Percentiles rank a stretch among this genome's conserved stretches.
Conservation (phyloP, 2,113 vertebrate genomes). For the Rana temporaria region DNA sequence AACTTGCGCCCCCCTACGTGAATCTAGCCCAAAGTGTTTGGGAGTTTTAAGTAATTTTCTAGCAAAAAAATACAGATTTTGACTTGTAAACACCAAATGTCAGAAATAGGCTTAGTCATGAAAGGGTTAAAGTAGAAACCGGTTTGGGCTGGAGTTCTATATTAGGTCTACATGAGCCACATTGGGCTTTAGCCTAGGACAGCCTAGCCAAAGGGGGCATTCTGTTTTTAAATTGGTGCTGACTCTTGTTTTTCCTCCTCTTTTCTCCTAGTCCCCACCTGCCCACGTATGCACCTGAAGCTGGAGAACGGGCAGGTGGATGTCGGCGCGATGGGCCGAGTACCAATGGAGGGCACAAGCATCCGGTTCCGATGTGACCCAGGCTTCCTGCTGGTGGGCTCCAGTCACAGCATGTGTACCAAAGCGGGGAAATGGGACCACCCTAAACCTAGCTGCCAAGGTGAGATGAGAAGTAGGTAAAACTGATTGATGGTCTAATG, state of each 20-base stretch:
- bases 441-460: conserved; percentile 87
- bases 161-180: neutral
- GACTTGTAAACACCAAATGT: too few species aligned
- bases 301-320: conserved; percentile 89
- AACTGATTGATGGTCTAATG: neutral
- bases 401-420: conserved; percentile 84
- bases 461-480: conserved; percentile 68
- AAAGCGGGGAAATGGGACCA: conserved; percentile 88
- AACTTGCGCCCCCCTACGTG: too few species aligned
- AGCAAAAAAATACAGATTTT: too few species aligned
- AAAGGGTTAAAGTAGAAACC: too few species aligned
- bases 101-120: too few species aligned
- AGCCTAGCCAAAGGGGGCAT: too few species aligned
- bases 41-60: too few species aligned
- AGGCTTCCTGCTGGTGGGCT: conserved; percentile 87
- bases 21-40: too few species aligned
- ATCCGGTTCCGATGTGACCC: conserved; percentile 86
- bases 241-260: conserved; percentile 31
- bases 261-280: conserved; percentile 84
- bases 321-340: conserved; percentile 72
- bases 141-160: too few species aligned
- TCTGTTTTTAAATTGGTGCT: too few species aligned
- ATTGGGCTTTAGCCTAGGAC: neutral
- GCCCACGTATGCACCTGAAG: conserved; percentile 84
- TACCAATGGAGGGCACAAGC: conserved; percentile 84